phyloP scores from a whole-genome alignment of 1,140 invertebrate genomes.

The Phthorimaea operculella region DNA sequence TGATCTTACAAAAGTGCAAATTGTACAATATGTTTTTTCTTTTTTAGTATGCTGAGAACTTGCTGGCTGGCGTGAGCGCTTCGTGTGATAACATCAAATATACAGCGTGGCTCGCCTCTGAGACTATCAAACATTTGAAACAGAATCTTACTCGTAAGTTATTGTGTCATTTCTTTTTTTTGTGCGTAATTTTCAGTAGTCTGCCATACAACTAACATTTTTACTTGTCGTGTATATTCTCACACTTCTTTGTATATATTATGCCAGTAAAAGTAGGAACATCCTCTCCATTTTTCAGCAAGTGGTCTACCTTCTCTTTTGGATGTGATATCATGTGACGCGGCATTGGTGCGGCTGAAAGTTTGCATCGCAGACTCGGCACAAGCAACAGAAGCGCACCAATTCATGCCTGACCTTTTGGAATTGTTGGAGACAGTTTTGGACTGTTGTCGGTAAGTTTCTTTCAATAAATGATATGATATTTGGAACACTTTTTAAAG shows the following conservation, averaged over 20 bases:
- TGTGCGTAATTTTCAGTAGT: not conserved
- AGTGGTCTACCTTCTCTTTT: slow-evolving; percentile 51
- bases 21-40: slow-evolving; percentile 8
- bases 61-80: slow-evolving; percentile 75
- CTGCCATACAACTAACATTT: not conserved
- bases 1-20: too few species aligned
- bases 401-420: slow-evolving; percentile 56
- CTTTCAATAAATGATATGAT: too few species aligned
- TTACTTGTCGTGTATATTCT: too few species aligned
- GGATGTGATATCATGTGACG: slow-evolving; percentile 61
- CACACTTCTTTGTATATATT: too few species aligned
- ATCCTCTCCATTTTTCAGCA: slow-evolving; percentile 27
- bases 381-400: slow-evolving; percentile 36
- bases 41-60: slow-evolving; percentile 76
- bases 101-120: slow-evolving; percentile 77
- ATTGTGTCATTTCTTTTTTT: slow-evolving; percentile 2
- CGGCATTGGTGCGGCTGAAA: slow-evolving; percentile 52
- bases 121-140: slow-evolving; percentile 74
- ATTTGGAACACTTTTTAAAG: too few species aligned
- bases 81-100: slow-evolving; percentile 69
- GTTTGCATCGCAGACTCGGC: slow-evolving; percentile 44
- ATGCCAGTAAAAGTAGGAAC: too few species aligned
- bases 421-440: slow-evolving; percentile 53
- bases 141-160: slow-evolving; percentile 47
- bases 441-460: slow-evolving; percentile 56